Conservation (phyloP, 2,888 invertebrate species). For the Habroteleia sp. region DNA sequence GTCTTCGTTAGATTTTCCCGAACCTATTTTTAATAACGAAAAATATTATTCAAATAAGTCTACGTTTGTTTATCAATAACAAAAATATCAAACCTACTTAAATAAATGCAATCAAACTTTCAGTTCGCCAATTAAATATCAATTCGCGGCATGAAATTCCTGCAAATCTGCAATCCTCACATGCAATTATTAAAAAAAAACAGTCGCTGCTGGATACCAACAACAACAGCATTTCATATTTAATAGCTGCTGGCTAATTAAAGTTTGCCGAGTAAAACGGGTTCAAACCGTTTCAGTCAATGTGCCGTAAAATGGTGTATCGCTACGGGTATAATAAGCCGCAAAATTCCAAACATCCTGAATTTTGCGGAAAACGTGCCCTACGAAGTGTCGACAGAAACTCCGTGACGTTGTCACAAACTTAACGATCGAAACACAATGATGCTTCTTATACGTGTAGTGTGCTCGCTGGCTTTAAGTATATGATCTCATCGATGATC, state of each 20-base stretch:
- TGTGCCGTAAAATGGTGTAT: slow-evolving; percentile 20
- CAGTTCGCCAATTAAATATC: no score
- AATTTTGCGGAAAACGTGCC: slow-evolving; percentile 13
- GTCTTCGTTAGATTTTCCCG: no score
- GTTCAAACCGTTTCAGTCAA: slow-evolving; percentile 23
- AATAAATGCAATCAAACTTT: no score
- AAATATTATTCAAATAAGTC: no score
- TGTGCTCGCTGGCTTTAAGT: slow-evolving; percentile 10
- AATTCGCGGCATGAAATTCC: not conserved
- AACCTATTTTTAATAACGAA: no score
- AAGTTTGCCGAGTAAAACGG: slow-evolving; percentile 12
- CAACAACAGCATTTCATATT: slow-evolving; percentile 9
- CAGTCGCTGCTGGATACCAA: no score
- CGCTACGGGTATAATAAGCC: slow-evolving; percentile 5
- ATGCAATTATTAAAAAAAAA: not conserved
- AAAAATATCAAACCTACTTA: no score
- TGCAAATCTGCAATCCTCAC: not conserved
- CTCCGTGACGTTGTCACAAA: slow-evolving; percentile 24
- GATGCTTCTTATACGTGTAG: slow-evolving; percentile 18
- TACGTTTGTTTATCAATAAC: no score
- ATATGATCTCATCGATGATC: slow-evolving; percentile 40
- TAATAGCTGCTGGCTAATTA: slow-evolving; percentile 15
- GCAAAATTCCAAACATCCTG: slow-evolving; percentile 14
- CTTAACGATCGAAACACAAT: slow-evolving; percentile 27
- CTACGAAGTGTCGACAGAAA: slow-evolving; percentile 13